These are phyloP conservation scores for Perithous albicinctus DNA, from an alignment of 2,888 invertebrate genomes.

Conservation along the genomic window DNA sequence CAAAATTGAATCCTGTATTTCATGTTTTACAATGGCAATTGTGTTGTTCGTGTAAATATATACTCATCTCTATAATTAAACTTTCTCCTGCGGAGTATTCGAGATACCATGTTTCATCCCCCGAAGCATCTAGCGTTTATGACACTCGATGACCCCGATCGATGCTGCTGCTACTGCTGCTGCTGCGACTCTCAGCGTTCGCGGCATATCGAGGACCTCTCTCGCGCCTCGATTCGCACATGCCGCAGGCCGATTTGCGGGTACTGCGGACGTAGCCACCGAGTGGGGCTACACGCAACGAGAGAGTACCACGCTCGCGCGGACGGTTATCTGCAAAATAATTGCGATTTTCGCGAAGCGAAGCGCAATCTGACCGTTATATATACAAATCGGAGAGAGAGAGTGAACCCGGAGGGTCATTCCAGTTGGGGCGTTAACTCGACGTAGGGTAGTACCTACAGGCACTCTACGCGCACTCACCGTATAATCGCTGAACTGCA, in stretches of 20 bases:
- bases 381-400: conserved; percentile 19
- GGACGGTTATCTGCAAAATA: conserved; percentile 65
- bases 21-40: too few relatives aligned
- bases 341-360: conserved; percentile 71
- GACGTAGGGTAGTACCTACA: conserved; percentile 14
- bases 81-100: not conserved
- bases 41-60: not conserved
- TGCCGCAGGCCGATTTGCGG: conserved; percentile 51
- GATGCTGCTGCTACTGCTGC: conserved; percentile 31
- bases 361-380: conserved; percentile 61
- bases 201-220: conserved; percentile 5
- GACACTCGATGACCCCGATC: conserved; percentile 22
- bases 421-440: conserved; percentile 38
- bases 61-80: not conserved
- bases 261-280: conserved; percentile 3
- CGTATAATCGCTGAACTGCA: conserved; percentile 11
- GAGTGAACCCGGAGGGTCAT: conserved; percentile 48
- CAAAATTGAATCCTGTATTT: too few relatives aligned
- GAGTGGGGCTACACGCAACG: not conserved
- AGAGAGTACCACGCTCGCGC: not conserved
- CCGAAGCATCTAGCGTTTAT: not conserved
- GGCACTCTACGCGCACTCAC: conserved; percentile 4
- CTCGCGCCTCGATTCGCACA: conserved; percentile 38
- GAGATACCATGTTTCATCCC: not conserved
- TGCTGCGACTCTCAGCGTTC: conserved; percentile 24